Base-by-base conservation (phyloP, 2,113 vertebrate genomes). In the Hippocampus barbouri region DNA sequence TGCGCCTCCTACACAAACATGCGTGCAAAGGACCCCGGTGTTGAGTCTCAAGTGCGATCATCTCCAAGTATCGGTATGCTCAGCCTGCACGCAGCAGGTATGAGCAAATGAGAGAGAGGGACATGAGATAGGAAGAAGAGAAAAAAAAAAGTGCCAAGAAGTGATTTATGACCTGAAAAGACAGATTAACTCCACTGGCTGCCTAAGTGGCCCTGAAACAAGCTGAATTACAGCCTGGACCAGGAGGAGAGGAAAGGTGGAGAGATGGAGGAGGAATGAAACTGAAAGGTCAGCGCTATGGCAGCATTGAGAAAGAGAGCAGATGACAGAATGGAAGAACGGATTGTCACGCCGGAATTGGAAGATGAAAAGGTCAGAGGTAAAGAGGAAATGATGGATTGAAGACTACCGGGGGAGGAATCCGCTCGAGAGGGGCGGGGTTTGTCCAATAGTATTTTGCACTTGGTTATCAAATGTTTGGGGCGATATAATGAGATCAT, bases 201-300 rank as follows among this genome's bases (percentile, higher is more conserved):
- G 88, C 90, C 90, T 91, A 91, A 91, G 87, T 86, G 88, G 90
- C 87, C 88, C 88, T 90, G 90, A 91, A 91, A 91, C 87, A 91
- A 83, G 85, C 87, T 88, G 87, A 89, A 90, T 89, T 90, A 90
- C 88, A 88, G 79, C 85, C 82, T 61, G 77, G 83, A 86, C 83
- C 81, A 83, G 85, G 72, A 89, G 68, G 75, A 84, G 78, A 83
- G 75, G 70, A 84, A 78, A 80, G 77, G 73, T 72, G 80, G 77
- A 87, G 79, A 79, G 81, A 84, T 71, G 75, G 73, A 79, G 70
- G 79, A 84, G 80, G 83, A 88, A 86, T 83, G 85, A 81, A 85
- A 86, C 73, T 69, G 79, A 90, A 88, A 91, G 89, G 86, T 89
- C 88, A 90, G 75, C 72, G 16, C 75, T 54, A 78, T 82, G 84